Conservation (phyloP, 2,888 invertebrate genomes). For the Tenthredo distinguenda region DNA sequence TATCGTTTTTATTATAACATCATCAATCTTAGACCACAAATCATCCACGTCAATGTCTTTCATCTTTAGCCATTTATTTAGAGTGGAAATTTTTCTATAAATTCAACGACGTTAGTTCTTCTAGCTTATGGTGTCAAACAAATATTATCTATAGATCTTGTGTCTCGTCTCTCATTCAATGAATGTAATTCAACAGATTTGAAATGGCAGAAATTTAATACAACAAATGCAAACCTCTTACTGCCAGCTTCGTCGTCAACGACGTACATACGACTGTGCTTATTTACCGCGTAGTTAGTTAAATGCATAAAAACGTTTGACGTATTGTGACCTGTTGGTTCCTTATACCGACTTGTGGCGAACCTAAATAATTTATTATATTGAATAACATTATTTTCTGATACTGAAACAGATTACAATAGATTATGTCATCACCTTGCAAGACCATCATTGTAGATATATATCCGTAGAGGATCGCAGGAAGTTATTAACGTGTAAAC, state of each 20-base stretch:
- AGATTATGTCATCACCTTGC: constrained; percentile 81
- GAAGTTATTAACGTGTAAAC: constrained; percentile 94
- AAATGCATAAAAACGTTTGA: constrained; percentile 96
- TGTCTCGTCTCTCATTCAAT: constrained; percentile 52
- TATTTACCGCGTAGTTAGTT: constrained; percentile 96
- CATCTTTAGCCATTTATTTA: constrained; percentile 87
- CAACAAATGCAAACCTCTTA: constrained; percentile 84
- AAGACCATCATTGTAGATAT: constrained; percentile 94
- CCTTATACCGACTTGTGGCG: constrained; percentile 92
- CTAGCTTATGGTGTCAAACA: constrained; percentile 22
- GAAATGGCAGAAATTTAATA: not conserved
- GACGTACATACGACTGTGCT: constrained; percentile 91
- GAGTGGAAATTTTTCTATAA: constrained; percentile 85
- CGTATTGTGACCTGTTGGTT: constrained; percentile 90
- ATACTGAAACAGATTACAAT: constrained; percentile 16
- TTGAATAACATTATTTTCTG: constrained; percentile 29
- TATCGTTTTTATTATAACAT: constrained; percentile 94
- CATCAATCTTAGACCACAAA: constrained; percentile 92
- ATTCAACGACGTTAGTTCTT: not conserved
- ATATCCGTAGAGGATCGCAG: constrained; percentile 93
- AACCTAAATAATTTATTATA: constrained; percentile 80
- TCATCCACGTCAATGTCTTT: constrained; percentile 87
- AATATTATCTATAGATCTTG: constrained; percentile 17
- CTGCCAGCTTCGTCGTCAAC: constrained; percentile 93
- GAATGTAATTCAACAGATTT: constrained; percentile 18